phyloP scores from a whole-genome alignment of 2,888 invertebrate genomes.

The Limenitis camilla region DNA sequence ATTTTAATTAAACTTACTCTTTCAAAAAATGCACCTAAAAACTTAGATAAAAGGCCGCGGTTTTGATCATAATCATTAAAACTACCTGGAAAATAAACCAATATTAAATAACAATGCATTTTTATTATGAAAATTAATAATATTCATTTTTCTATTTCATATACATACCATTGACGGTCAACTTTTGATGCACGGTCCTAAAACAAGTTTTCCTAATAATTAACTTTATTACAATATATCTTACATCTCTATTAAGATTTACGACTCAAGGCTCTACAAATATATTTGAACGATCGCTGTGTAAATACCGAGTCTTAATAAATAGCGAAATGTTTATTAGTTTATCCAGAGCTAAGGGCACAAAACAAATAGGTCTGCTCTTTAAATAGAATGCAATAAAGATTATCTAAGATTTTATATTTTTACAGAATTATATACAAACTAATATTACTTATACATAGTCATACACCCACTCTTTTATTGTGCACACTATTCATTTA shows the following conservation, averaged over 20 bases:
- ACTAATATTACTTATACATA: too few species aligned
- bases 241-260: neutral
- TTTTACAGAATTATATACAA: too few species aligned
- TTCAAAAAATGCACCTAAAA: conserved; percentile 64
- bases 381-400: too few species aligned
- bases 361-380: too few species aligned
- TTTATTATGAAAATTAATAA: neutral
- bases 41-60: conserved; percentile 45
- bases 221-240: too few species aligned
- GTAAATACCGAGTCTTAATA: too few species aligned
- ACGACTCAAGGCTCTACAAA: neutral
- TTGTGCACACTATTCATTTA: too few species aligned
- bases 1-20: conserved; percentile 32
- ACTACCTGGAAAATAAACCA: conserved; percentile 31
- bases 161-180: conserved; percentile 30
- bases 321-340: too few species aligned
- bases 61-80: conserved; percentile 39
- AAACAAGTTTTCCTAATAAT: conserved; percentile 21
- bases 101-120: neutral
- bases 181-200: conserved; percentile 53
- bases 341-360: too few species aligned
- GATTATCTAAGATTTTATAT: too few species aligned
- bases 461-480: too few species aligned
- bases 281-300: neutral
- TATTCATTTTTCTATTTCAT: neutral